Base-by-base conservation (phyloP, 2,113 vertebrate species). In the Poicephalus gulielmi region DNA sequence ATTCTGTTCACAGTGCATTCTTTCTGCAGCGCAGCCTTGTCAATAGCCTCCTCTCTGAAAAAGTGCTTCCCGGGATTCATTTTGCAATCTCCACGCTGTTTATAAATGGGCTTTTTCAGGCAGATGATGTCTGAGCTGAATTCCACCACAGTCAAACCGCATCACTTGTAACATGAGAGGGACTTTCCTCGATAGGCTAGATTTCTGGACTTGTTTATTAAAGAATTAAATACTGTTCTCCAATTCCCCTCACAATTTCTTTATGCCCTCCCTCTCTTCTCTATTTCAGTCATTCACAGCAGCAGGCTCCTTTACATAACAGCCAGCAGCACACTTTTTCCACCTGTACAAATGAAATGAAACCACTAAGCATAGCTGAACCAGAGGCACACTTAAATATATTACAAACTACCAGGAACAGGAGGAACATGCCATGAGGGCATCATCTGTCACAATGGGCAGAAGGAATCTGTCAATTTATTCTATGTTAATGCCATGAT, bases 71-170 rank as follows among this genome's bases (percentile, higher is more conserved):
- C 43, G 4, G 80, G 73, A 88, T 93, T 92, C 76, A 64, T 88
- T 94, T 95, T 88, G 83, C 81, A 79, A 53, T 94, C 4, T 4
- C 79, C 82, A 68, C 52, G 19, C 50, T 0, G 0, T 95, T 92
- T 90, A 86, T 86, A 92, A 96, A 92, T 76, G 68, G 71, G 28
- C 46, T 95, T 96, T 96, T 96, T 94, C 73, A 87, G 76, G 53
- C 83, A 89, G 53, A 70, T 52, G 79, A 88, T 71, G 80, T 80
- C 83, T 89, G 90, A 86, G 57, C 76, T 93, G 90, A 88, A 90
- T 94, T 92, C 73, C 28, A 33, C 37, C 71, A 52, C 68, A 95
- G 89, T 92, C 82, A 88, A 70, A 67, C 59, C 18, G 24, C 85
- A 71, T 88, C 68, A 41, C 81, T 87, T 81, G 30, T 82, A 77